phyloP scores from a whole-genome alignment of 1,140 invertebrate species.

The Propsilocerus akamusi region DNA sequence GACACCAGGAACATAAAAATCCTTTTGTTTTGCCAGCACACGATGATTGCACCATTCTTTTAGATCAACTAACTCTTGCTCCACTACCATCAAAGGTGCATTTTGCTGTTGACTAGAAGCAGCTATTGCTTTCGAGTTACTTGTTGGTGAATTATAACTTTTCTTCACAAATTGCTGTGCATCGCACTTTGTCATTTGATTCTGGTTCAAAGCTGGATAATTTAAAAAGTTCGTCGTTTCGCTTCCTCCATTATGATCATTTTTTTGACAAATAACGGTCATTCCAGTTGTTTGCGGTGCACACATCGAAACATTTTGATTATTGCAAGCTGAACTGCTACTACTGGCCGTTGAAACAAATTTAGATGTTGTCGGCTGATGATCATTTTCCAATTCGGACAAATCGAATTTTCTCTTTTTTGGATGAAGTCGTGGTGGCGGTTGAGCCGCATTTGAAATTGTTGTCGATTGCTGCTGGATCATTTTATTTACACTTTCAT shows the following conservation, averaged over 20 bases:
- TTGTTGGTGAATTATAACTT: background rate
- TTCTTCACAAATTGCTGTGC: background rate
- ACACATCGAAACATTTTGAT: too few relatives aligned
- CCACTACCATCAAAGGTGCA: background rate
- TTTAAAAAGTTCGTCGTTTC: slow-evolving; percentile 37
- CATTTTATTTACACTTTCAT: slow-evolving; percentile 6
- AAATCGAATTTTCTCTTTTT: slow-evolving; percentile 80
- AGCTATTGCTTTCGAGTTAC: background rate
- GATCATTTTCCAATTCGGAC: slow-evolving; percentile 51
- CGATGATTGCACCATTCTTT: slow-evolving; percentile 80
- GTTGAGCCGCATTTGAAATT: slow-evolving; percentile 6
- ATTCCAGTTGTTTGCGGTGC: background rate
- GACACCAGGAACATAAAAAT: slow-evolving; percentile 66
- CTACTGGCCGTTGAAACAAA: slow-evolving; percentile 19
- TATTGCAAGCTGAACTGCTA: background rate
- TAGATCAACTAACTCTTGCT: slow-evolving; percentile 42
- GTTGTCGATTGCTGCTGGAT: slow-evolving; percentile 21
- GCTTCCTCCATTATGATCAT: slow-evolving; percentile 24
- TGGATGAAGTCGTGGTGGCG: slow-evolving; percentile 49
- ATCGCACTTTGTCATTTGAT: background rate
- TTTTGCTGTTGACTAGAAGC: slow-evolving; percentile 9
- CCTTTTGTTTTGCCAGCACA: slow-evolving; percentile 67
- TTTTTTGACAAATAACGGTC: background rate
- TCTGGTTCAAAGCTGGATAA: slow-evolving; percentile 31
- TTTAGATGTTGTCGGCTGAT: slow-evolving; percentile 17